Evolutionary conservation across 30 jellyfish, hydroid and myxozoan genomes (phyloP), one percentile per base, ranked within the genome.

Genomic region (Euphysa ruthae): DNA sequence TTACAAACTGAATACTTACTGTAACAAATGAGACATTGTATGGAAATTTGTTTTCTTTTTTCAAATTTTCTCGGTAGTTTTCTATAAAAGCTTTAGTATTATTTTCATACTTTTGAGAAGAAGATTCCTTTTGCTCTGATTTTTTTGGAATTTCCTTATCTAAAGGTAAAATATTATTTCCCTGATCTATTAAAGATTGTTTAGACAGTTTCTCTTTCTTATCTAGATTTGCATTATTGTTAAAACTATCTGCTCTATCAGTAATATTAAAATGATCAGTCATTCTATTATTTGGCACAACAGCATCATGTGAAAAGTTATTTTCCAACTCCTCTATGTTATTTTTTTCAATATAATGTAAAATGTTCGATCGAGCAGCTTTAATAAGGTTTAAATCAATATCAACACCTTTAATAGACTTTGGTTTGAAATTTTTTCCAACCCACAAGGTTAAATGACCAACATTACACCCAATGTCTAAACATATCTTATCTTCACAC

Each of bases 401-500:
- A 69, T 88, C 97, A 34, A 80, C 66, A 27, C 97, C 97, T 1
- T 58, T 73, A 43, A 88, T 28, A 0, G 56, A 49, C 56, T 28
- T 61, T 0, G 94, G 94, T 21, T 51, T 35, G 72, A 62, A 88
- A 69, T 79, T 78, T 34, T 83, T 51, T 29, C 85, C 93, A 44
- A 88, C 74, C 76, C 88, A 80, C 18, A 88, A 46, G 1, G 97
- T 80, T 1, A 88, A 62, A 43, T 88, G 97, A 18, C 97, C 97
- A 20, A 88, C 97, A 74, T 88, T 88, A 71, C 97, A 88, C 2
- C 97, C 97, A 74, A 88, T 79, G 52, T 88, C 97, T 27, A 88
- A 61, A 64, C 97, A 88, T 24, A 63, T 51, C 50, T 74, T 73
- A 24, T 60, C 82, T 6, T 32, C 72, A 69, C 68, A 52, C 87